Base-by-base conservation (phyloP, 2,113 vertebrate genomes). In the Sciurus niger region DNA sequence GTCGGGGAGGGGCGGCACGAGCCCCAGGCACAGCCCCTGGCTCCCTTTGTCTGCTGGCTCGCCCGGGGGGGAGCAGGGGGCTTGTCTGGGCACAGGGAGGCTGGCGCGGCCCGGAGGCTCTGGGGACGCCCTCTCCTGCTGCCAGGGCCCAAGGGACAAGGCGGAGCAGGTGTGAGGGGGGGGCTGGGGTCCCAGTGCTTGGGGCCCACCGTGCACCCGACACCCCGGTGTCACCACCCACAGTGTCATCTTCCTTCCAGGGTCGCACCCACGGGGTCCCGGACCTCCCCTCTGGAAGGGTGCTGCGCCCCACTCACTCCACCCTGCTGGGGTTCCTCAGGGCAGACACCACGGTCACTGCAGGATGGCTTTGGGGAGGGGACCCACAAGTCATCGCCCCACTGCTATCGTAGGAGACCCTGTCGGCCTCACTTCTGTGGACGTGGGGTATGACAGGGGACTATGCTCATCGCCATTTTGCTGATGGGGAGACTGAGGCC, bases 1-100 rank as follows among this genome's bases (percentile, higher is more conserved):
- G 95, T 98, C 96, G 68, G 98, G 94, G 8, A 92, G 37, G 37
- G 98, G 93, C 98, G 98, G 98, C 98, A 97, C n/a, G 68, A 97
- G 98, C 97, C 46, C 37, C 37, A 37, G 97, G 97, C 97, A 51
- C 97, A 97, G 94, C 93, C 95, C 98, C 37, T 37, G 1, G 97
- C 93, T 98, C 97, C 95, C 97, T 98, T 98, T 97, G 97, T 98
- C 89, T 97, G 92, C 95, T 95, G 5, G 84, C 89, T 96, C 95
- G 55, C 55, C 1, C 0, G 96, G 86, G 93, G 73, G 53, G 37
- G 43, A 94, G 63, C 76, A 40, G 77, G 86, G 25, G 58, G 91
- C 92, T 95, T 97, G 96, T 97, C 85, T 95, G 91, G 97, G 97
- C 93, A 95, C 74, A 28, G 58, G 87, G 95, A 94, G 89, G 76